These are phyloP conservation scores for Trogon melanurus DNA, from an alignment of 2,113 vertebrate species.

Conservation along the genomic window DNA sequence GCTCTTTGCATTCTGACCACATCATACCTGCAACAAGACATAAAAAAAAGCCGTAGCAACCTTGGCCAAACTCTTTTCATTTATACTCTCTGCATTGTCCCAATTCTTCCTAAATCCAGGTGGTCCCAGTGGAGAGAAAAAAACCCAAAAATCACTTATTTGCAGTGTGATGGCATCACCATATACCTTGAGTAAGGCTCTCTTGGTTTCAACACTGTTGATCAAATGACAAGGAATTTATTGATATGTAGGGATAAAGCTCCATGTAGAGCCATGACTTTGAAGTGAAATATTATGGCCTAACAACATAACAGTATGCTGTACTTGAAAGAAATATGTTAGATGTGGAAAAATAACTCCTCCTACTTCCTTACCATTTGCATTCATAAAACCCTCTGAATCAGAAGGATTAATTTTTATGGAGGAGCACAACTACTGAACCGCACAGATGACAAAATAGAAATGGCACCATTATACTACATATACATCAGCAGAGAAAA, in stretches of 20 bases:
- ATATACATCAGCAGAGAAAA: neutral
- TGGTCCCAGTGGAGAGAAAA: neutral
- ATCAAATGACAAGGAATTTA: neutral
- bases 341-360: neutral
- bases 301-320: neutral
- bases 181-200: neutral
- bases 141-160: neutral
- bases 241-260: neutral
- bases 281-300: neutral
- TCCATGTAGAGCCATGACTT: neutral
- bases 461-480: neutral
- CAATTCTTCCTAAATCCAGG: neutral
- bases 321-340: neutral
- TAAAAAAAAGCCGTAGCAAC: neutral
- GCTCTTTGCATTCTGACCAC: slow-evolving; percentile 92
- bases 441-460: neutral
- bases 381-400: neutral
- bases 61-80: neutral
- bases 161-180: neutral
- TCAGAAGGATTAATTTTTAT: neutral
- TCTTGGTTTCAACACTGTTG: neutral
- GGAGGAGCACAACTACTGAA: neutral
- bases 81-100: neutral
- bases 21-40: slow-evolving; percentile 84
- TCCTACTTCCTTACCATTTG: neutral